Evolutionary conservation across 2,888 invertebrate genomes (phyloP).

Genomic region (Pyrrhia umbra): DNA sequence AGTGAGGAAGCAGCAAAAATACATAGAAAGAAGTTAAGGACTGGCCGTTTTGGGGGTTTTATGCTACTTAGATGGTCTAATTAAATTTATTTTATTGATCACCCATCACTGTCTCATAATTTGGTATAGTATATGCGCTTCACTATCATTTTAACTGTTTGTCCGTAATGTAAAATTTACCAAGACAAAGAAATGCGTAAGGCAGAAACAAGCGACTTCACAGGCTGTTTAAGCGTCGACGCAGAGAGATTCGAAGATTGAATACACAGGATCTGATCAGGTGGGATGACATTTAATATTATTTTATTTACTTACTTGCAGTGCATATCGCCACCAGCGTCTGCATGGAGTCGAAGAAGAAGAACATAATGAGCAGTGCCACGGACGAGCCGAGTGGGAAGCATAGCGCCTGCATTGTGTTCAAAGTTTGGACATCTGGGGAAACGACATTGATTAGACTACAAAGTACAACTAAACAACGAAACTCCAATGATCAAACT

Average conservation of each 20-base stretch:
- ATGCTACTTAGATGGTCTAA: too few relatives aligned
- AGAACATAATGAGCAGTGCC: slow-evolving; percentile 99
- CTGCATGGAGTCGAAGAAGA: slow-evolving; percentile 99
- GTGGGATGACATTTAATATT: neutral
- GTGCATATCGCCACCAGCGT: slow-evolving; percentile 98
- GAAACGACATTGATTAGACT: slow-evolving; percentile 1
- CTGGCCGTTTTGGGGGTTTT: too few relatives aligned
- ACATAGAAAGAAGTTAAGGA: too few relatives aligned
- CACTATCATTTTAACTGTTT: too few relatives aligned
- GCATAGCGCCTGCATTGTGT: slow-evolving; percentile 99
- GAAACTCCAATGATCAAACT: too few relatives aligned
- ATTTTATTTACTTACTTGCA: slow-evolving; percentile 93
- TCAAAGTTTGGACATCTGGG: slow-evolving; percentile 96
- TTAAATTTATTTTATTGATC: too few relatives aligned
- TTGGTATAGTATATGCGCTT: too few relatives aligned
- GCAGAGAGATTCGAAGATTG: slow-evolving; percentile 22
- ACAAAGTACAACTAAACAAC: neutral
- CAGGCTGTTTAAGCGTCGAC: neutral
- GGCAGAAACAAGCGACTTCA: too few relatives aligned
- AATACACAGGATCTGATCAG: slow-evolving; percentile 24
- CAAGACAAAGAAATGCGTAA: too few relatives aligned
- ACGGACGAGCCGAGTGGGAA: slow-evolving; percentile 98
- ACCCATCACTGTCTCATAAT: too few relatives aligned
- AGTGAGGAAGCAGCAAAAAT: too few relatives aligned
- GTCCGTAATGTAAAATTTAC: too few relatives aligned